Evolutionary conservation across 1,140 invertebrate genomes (phyloP).

Genomic region (Drosophila murphyi): DNA sequence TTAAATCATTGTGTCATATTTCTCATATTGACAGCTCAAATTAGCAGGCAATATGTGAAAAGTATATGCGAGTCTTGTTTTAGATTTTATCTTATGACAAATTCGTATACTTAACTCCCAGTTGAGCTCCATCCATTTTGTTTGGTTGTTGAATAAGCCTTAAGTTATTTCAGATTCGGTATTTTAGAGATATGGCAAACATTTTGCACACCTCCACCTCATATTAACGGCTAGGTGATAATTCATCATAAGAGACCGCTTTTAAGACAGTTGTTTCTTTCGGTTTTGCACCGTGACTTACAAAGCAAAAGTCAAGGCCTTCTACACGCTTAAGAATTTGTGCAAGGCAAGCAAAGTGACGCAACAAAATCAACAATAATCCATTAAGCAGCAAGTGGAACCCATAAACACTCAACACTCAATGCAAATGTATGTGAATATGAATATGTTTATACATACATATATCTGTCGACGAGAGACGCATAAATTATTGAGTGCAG

Average conservation of each 20-base stretch:
- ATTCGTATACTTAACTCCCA: no score
- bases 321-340: constrained; percentile 31
- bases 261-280: background rate
- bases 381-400: constrained; percentile 27
- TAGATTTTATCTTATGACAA: no score
- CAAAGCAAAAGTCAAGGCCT: constrained; percentile 36
- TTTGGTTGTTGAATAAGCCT: background rate
- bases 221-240: constrained; percentile 35
- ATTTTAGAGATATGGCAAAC: background rate
- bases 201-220: constrained; percentile 14
- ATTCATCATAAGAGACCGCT: constrained; percentile 28
- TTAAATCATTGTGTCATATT: no score
- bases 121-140: no score
- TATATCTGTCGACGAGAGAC: background rate
- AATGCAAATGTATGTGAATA: no score
- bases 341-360: constrained; percentile 25
- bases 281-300: constrained; percentile 14
- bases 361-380: constrained; percentile 40
- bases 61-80: no score
- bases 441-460: background rate
- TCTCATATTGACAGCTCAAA: no score
- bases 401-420: background rate
- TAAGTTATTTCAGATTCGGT: background rate
- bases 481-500: constrained; percentile 49
- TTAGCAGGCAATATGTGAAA: no score